Conservation (phyloP, 1,140 invertebrate species). For the Tetragonula clypearis region DNA sequence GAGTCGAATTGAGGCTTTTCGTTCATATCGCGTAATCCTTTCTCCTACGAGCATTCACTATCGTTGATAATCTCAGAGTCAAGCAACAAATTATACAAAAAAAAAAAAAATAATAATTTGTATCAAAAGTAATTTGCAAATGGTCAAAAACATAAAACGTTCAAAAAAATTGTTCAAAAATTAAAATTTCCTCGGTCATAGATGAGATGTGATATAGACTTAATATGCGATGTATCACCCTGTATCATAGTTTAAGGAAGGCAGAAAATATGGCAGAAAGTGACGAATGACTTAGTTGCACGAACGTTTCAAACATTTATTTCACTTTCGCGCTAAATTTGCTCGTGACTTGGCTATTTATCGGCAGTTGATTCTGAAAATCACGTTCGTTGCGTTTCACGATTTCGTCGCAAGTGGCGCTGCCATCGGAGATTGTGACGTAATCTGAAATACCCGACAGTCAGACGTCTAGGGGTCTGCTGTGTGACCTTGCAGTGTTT, state of each 20-base stretch:
- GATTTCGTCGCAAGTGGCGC: slow-evolving; percentile 24
- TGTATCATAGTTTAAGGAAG: background rate
- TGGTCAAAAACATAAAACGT: background rate
- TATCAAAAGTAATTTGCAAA: background rate
- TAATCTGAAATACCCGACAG: slow-evolving; percentile 63
- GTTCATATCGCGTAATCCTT: slow-evolving; percentile 27
- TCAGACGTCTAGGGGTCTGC: slow-evolving; percentile 70
- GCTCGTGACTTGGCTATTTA: background rate
- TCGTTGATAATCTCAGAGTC: background rate
- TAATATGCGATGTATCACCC: background rate
- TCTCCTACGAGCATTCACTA: background rate
- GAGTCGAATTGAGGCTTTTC: slow-evolving; percentile 62
- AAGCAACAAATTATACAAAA: background rate
- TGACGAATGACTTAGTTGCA: background rate
- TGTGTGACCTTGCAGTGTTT: slow-evolving; percentile 81
- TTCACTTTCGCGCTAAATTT: background rate
- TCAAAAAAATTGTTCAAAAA: background rate
- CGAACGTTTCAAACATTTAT: background rate
- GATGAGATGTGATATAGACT: background rate
- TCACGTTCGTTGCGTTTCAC: background rate
- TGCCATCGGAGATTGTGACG: slow-evolving; percentile 65
- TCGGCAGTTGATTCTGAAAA: background rate
- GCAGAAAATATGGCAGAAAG: background rate
- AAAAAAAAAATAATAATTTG: background rate
- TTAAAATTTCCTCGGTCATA: background rate